phyloP scores from a whole-genome alignment of 1,140 invertebrate genomes.

The Calephelis virginiensis region DNA sequence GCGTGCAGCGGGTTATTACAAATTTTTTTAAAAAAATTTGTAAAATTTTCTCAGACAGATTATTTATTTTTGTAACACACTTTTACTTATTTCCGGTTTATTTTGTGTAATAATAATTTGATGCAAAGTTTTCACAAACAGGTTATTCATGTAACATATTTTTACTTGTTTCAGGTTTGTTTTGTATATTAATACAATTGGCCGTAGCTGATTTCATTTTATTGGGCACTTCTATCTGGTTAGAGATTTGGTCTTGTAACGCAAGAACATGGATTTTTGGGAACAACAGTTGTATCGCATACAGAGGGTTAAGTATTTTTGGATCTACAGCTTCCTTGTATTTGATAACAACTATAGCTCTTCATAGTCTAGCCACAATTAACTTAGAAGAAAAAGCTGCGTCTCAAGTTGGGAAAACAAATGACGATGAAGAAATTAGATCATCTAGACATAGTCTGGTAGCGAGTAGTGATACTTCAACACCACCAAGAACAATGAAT shows the following conservation, averaged over 20 bases:
- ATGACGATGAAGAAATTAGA: slow-evolving; percentile 74
- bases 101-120: slow-evolving; percentile 60
- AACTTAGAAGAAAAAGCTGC: slow-evolving; percentile 67
- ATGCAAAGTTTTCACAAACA: too few species aligned
- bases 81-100: slow-evolving; percentile 69
- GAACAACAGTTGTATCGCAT: slow-evolving; percentile 64
- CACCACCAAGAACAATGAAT: slow-evolving; percentile 67
- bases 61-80: too few species aligned
- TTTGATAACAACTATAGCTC: slow-evolving; percentile 73
- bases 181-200: slow-evolving; percentile 75
- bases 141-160: too few species aligned
- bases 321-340: slow-evolving; percentile 76
- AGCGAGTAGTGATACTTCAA: slow-evolving; percentile 66
- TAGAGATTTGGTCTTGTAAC: slow-evolving; percentile 75
- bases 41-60: too few species aligned
- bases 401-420: slow-evolving; percentile 52
- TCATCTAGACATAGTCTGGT: slow-evolving; percentile 73
- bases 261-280: slow-evolving; percentile 74
- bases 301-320: slow-evolving; percentile 75
- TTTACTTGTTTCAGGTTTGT: slow-evolving; percentile 69
- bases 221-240: slow-evolving; percentile 58
- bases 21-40: too few species aligned
- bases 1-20: too few species aligned
- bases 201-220: slow-evolving; percentile 69
- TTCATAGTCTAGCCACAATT: slow-evolving; percentile 78